Percentiles rank a stretch among this genome's conserved stretches.
These are phyloP conservation scores for Sebastes fasciatus DNA, from an alignment of 2,113 vertebrate genomes.

Conservation along the genomic window DNA sequence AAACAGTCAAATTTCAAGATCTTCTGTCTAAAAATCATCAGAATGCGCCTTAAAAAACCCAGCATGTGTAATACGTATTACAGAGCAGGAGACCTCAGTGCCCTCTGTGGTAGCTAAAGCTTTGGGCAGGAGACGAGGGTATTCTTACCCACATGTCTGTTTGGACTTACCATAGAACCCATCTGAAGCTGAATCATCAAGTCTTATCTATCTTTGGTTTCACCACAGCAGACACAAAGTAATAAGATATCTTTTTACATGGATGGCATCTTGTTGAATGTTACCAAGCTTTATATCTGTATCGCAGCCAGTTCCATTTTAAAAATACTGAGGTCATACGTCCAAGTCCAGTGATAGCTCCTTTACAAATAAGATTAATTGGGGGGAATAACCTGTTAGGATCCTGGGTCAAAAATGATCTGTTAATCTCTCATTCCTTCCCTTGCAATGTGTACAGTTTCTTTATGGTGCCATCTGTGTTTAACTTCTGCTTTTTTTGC, in stretches of 20 bases:
- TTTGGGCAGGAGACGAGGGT: neutral
- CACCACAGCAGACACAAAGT: constrained; percentile 43
- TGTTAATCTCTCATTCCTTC: neutral
- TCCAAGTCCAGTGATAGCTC: constrained; percentile 1
- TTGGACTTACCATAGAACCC: constrained; percentile 21
- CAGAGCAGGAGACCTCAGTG: neutral
- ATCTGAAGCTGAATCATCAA: constrained; percentile 38
- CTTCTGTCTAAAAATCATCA: neutral
- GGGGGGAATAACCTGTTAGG: neutral
- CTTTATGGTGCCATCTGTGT: neutral
- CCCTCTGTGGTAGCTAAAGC: neutral
- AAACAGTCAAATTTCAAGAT: neutral
- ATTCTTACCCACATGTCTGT: constrained; percentile 1
- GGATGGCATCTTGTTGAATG: constrained; percentile 27
- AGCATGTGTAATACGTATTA: neutral
- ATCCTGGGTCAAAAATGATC: neutral
- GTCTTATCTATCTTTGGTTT: constrained; percentile 43
- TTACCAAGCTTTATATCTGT: constrained; percentile 25
- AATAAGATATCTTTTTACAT: constrained; percentile 35
- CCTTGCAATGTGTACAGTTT: neutral
- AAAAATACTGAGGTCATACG: constrained; percentile 43
- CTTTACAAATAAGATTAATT: neutral
- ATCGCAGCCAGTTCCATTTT: constrained; percentile 46
- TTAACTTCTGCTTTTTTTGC: neutral
- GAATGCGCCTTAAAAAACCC: neutral